Percentiles rank a stretch among this genome's conserved stretches.
Conservation (phyloP, 1,140 invertebrate species). For the Homalodisca vitripennis region DNA sequence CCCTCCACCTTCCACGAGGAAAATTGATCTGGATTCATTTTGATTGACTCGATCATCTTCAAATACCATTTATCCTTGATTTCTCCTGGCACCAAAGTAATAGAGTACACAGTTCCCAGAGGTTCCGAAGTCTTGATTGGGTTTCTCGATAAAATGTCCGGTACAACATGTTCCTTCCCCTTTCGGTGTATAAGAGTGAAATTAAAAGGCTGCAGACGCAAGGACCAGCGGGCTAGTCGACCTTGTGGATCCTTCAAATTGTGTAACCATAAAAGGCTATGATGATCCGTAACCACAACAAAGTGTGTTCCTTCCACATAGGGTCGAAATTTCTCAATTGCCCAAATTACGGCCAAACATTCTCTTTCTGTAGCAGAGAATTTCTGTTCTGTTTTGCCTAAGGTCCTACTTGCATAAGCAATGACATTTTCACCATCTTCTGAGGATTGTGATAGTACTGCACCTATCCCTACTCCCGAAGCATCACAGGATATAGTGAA, state of each 20-base stretch:
- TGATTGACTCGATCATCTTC: not conserved
- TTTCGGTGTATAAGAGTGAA: slow-evolving; percentile 44
- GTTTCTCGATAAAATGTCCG: not conserved
- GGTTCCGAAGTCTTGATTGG: not conserved
- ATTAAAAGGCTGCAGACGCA: slow-evolving; percentile 38
- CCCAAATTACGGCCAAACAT: slow-evolving; percentile 34
- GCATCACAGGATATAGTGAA: slow-evolving; percentile 28
- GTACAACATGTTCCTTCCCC: slow-evolving; percentile 29
- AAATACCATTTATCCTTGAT: not conserved
- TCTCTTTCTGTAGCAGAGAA: slow-evolving; percentile 8
- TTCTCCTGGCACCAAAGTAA: not conserved
- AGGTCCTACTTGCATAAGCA: not conserved
- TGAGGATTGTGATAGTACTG: slow-evolving; percentile 41
- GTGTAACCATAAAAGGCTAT: slow-evolving; percentile 39
- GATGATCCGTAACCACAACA: slow-evolving; percentile 40
- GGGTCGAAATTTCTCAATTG: slow-evolving; percentile 31
- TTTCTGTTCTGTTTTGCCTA: not conserved
- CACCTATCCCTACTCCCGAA: slow-evolving; percentile 38
- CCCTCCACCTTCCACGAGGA: not conserved
- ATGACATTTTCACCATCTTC: slow-evolving; percentile 44
- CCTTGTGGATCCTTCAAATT: slow-evolving; percentile 41
- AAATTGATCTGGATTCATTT: not conserved
- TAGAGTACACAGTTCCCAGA: not conserved
- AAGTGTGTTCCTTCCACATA: slow-evolving; percentile 45
- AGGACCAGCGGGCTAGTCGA: slow-evolving; percentile 43